Conservation (phyloP, 2,797 vertebrate genomes). For the Falco columbarius region DNA sequence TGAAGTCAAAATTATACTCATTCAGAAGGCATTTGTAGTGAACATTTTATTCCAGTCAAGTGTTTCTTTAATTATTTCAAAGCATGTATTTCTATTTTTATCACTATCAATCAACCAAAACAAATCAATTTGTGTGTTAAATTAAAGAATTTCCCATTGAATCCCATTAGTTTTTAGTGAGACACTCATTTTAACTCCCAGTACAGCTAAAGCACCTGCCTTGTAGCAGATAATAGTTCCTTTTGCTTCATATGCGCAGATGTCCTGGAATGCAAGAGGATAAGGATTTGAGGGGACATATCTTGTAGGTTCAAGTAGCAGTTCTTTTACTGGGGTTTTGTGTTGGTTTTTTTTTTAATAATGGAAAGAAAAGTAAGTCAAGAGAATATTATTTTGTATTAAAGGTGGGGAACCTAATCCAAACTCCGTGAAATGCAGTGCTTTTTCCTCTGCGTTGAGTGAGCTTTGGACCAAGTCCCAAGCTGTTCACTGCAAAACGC, state of each 20-base stretch:
- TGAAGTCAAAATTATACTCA: neutral
- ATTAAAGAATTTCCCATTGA: constrained; percentile 26
- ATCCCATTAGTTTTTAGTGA: neutral
- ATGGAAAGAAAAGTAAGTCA: neutral
- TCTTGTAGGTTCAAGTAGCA: neutral
- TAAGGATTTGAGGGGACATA: neutral
- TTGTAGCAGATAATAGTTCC: neutral
- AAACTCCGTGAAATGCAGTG: neutral
- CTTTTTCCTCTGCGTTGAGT: neutral
- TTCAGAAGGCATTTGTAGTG: neutral
- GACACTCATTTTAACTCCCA: neutral
- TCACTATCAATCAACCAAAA: constrained; percentile 16
- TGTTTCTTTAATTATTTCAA: constrained; percentile 17
- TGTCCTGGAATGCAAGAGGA: neutral
- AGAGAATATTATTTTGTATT: neutral
- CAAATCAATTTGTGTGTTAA: constrained; percentile 17
- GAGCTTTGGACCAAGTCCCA: neutral
- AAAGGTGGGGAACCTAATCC: neutral
- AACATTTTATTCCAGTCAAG: neutral
- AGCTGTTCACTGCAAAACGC: neutral
- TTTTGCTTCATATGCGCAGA: neutral
- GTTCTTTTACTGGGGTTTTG: neutral
- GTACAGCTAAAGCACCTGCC: neutral
- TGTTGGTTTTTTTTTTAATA: neutral
- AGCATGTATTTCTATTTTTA: constrained; percentile 24